These are phyloP conservation scores for Sepioteuthis lessoniana DNA, from an alignment of 2,888 invertebrate species.

Conservation along the genomic window DNA sequence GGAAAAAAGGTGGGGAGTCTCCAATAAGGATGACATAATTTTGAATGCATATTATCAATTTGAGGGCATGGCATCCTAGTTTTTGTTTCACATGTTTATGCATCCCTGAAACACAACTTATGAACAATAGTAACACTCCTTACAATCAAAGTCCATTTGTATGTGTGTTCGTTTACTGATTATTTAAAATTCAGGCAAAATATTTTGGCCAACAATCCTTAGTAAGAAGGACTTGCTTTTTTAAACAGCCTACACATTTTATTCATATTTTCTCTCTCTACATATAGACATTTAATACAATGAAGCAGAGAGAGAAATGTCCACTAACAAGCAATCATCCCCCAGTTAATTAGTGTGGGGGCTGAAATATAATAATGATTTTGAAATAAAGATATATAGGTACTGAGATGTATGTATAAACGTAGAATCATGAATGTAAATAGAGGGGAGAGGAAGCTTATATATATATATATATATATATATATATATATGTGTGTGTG, in stretches of 20 bases:
- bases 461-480: neutral
- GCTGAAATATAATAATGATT: neutral
- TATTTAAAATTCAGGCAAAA: neutral
- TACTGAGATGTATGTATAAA: neutral
- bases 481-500: neutral
- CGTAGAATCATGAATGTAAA: neutral
- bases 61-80: neutral
- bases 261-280: neutral
- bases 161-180: neutral
- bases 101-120: neutral
- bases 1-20: neutral
- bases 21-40: neutral
- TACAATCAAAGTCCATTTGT: conserved; percentile 6
- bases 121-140: conserved; percentile 21
- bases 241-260: neutral
- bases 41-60: neutral
- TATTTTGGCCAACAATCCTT: neutral
- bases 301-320: neutral
- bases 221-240: neutral
- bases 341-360: neutral
- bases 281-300: neutral
- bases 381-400: neutral
- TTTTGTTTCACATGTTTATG: neutral
- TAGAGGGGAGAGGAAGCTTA: neutral
- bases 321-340: conserved; percentile 2